Percentiles rank a stretch among this genome's conserved stretches.
Evolutionary conservation across 30 jellyfish, hydroid and myxozoan genomes (phyloP).

Genomic region (Rhopilema esculentum): DNA sequence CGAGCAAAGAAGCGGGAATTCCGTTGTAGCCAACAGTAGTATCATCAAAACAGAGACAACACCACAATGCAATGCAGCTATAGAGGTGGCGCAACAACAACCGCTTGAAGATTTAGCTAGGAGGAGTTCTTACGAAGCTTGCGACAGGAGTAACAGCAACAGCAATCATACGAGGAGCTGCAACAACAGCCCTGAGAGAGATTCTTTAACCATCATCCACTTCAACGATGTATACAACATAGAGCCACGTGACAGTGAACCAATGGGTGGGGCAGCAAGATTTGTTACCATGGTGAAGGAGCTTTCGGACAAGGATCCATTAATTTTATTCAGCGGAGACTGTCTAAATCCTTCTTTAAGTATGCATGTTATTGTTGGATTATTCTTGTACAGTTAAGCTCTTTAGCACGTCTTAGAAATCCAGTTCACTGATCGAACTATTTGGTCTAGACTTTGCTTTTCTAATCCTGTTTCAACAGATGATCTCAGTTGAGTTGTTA

Average conservation of each 20-base stretch:
- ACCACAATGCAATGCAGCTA: not conserved
- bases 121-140: not conserved
- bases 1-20: not conserved
- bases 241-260: constrained; percentile 86
- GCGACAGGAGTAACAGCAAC: not conserved
- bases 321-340: constrained; percentile 84
- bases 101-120: not conserved
- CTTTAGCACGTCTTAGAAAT: not conserved
- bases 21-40: not conserved
- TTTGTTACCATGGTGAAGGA: constrained; percentile 81
- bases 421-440: not conserved
- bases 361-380: constrained; percentile 12
- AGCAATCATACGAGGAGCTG: not conserved
- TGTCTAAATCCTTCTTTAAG: constrained; percentile 85
- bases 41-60: not conserved
- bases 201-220: constrained; percentile 52
- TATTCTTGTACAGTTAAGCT: not conserved
- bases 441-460: not conserved
- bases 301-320: constrained; percentile 63
- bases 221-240: constrained; percentile 87
- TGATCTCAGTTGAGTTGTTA: not conserved
- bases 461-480: not conserved
- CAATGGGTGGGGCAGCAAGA: constrained; percentile 94
- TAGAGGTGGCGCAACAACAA: not conserved
- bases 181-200: not conserved